A percentile compares a stretch with the other conserved stretches of the same genome.
These are phyloP conservation scores for Littorina saxatilis DNA, from an alignment of 1,140 invertebrate genomes.

Conservation along the genomic window DNA sequence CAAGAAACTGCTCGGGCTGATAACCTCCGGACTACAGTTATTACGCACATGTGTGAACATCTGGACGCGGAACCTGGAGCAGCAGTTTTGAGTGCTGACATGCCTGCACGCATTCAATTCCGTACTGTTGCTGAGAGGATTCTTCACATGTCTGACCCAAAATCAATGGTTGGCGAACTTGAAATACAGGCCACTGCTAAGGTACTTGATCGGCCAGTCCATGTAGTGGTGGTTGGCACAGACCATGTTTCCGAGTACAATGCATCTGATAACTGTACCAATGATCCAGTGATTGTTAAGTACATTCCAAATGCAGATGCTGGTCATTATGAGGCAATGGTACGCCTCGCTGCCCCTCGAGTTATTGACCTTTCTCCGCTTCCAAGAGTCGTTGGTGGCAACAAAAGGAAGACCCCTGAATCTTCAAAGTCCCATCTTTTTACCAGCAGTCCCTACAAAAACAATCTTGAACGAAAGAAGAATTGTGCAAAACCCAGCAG, in stretches of 20 bases:
- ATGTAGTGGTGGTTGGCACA: neutral
- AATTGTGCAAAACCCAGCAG: neutral
- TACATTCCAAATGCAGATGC: neutral
- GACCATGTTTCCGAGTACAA: neutral
- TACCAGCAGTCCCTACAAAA: neutral
- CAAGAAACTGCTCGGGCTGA: no score
- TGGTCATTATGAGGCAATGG: neutral
- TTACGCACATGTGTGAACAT: no score
- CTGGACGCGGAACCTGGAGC: no score
- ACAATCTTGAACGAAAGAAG: neutral
- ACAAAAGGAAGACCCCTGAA: neutral
- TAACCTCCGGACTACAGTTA: no score
- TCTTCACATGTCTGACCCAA: neutral
- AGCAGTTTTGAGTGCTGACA: no score
- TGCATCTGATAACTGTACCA: neutral
- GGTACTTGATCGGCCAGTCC: neutral
- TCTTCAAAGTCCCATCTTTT: neutral
- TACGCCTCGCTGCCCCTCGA: neutral
- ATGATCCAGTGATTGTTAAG: neutral
- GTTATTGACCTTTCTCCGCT: neutral
- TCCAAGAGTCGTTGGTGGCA: neutral
- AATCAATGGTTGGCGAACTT: neutral
- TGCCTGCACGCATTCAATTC: slow-evolving; percentile 8
- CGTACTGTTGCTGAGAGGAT: slow-evolving; percentile 31
- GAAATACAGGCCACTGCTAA: neutral